Evolutionary conservation across 2,888 invertebrate genomes (phyloP).

Genomic region (Ophion ellenae): DNA sequence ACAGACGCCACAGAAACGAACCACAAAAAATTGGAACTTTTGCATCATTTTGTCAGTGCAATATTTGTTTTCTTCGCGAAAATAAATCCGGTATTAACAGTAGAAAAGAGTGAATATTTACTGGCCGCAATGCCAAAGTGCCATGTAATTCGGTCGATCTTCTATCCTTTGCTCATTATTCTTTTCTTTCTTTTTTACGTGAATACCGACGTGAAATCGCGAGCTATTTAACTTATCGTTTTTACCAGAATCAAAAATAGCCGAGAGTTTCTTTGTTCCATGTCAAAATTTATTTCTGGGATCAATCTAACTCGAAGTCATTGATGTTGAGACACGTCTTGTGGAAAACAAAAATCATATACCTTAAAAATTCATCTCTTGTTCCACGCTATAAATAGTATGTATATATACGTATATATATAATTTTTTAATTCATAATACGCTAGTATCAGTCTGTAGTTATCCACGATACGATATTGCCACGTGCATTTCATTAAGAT

Average conservation of each 20-base stretch:
- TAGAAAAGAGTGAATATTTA: constrained; percentile 71
- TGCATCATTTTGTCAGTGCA: not conserved
- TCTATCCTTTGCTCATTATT: not conserved
- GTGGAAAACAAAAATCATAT: constrained; percentile 4
- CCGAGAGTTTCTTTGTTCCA: constrained; percentile 14
- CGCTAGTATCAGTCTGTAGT: constrained; percentile 66
- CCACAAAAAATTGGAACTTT: too few species aligned
- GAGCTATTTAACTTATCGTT: constrained; percentile 28
- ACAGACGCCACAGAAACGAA: too few species aligned
- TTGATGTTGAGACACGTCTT: constrained; percentile 2
- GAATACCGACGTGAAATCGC: constrained; percentile 48
- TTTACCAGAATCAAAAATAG: constrained; percentile 51
- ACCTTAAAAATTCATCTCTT: constrained; percentile 46
- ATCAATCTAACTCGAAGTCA: not conserved
- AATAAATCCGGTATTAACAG: constrained; percentile 6
- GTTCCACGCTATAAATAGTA: constrained; percentile 53
- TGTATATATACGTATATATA: not conserved
- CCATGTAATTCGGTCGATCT: constrained; percentile 56
- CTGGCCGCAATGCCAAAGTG: constrained; percentile 80
- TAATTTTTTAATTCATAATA: constrained; percentile 50
- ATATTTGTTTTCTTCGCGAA: constrained; percentile 17
- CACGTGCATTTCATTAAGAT: constrained; percentile 25
- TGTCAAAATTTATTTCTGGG: constrained; percentile 15
- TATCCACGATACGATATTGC: constrained; percentile 57
- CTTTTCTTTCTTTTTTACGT: constrained; percentile 20